Base-by-base conservation (phyloP, 2,888 invertebrate genomes). In the Dysmachus trigonus region DNA sequence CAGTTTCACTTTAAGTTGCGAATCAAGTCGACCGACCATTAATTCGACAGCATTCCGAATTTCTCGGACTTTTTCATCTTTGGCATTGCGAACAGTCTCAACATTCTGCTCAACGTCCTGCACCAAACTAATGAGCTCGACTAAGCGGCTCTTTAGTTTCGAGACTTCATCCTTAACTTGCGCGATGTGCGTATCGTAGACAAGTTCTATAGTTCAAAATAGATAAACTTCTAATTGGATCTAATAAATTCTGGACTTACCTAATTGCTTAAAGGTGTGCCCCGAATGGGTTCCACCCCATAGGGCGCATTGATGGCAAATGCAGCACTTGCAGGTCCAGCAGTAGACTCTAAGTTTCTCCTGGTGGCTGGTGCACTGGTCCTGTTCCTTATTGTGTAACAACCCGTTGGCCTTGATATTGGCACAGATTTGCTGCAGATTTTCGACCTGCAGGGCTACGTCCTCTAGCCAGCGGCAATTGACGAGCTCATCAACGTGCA, bases 401-500 rank as follows among this genome's bases (percentile, higher is more conserved):
- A 88, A 83, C 13, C 88, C 86, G 87, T 89, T 89, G 15, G 88
- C 87, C 33, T 88, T 89, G 72, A 89, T 89, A 73, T 88, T 89
- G 8, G 89, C 87, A 79, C 89, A 90, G 30, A 89, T 88, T 87
- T 89, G 88, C 91, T 98, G 97, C 90, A 98, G 94, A 8, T 96
- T 96, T 91, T 98, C 98, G 86, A 98, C 94, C 91, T 98, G 97
- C 90, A 97, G 96, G 0, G 98, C 98, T 83, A 98, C 98, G 92
- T 98, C 98, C 92, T 98, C 97, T 87, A 97, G 97, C 98, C 98
- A 98, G 88, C 98, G 95, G 92, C 98, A 98, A 92, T 98, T 98
- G 73, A 98, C 97, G 87, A 98, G 93, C 92, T 98, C 98, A 91
- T 97, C 97, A 22, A 98, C 94, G 91, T 97, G 97, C 86, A 98